Percentiles rank a stretch among this genome's conserved stretches.
These are phyloP conservation scores for Aleiodes alternator DNA, from an alignment of 2,888 invertebrate species.

Conservation along the genomic window DNA sequence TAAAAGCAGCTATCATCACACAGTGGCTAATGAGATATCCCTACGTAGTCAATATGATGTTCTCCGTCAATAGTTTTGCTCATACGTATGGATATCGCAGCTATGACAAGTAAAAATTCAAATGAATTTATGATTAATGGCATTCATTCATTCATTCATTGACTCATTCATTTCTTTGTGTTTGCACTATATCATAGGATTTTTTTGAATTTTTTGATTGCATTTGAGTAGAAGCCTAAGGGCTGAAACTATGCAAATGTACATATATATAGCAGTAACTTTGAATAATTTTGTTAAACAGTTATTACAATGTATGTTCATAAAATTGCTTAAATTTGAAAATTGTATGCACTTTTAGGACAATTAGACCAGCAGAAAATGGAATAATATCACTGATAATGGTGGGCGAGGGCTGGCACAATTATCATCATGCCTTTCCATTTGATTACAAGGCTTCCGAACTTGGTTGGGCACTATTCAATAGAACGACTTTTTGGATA, in stretches of 20 bases:
- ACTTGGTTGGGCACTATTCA: slow-evolving; percentile 76
- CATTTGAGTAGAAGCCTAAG: too few species aligned
- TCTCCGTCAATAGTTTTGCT: slow-evolving; percentile 80
- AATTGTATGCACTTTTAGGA: slow-evolving; percentile 18
- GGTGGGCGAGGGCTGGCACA: slow-evolving; percentile 77
- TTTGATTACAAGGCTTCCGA: slow-evolving; percentile 74
- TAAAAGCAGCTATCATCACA: slow-evolving; percentile 68
- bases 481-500: slow-evolving; percentile 83
- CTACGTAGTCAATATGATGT: slow-evolving; percentile 77
- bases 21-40: slow-evolving; percentile 77
- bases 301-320: too few species aligned
- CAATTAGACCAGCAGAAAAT: slow-evolving; percentile 61
- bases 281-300: too few species aligned
- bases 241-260: too few species aligned
- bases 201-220: too few species aligned
- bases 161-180: background rate
- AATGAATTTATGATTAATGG: background rate
- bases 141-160: background rate
- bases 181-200: too few species aligned
- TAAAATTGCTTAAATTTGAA: too few species aligned
- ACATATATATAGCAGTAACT: too few species aligned
- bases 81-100: slow-evolving; percentile 74
- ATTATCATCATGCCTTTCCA: slow-evolving; percentile 78
- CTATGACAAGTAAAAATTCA: slow-evolving; percentile 65
- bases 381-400: slow-evolving; percentile 64